phyloP scores from a whole-genome alignment of 2,888 invertebrate genomes.

The Blera fallax region DNA sequence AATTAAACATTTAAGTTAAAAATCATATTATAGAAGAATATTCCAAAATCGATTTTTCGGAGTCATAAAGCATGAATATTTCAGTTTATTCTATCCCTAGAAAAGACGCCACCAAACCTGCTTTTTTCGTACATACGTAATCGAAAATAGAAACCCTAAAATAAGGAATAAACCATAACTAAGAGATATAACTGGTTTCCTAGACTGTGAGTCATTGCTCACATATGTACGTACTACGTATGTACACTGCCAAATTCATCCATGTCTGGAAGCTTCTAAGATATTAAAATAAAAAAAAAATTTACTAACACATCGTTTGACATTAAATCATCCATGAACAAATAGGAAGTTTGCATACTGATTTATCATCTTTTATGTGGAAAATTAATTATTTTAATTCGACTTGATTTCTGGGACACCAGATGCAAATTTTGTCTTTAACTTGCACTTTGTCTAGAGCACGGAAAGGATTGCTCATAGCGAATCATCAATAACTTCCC shows the following conservation, averaged over 20 bases:
- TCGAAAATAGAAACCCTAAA: no score
- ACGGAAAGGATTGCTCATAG: slow-evolving; percentile 11
- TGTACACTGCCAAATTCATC: no score
- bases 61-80: neutral
- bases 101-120: neutral
- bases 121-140: neutral
- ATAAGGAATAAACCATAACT: neutral
- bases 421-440: slow-evolving; percentile 11
- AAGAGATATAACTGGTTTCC: neutral
- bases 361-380: slow-evolving; percentile 18
- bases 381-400: slow-evolving; percentile 24
- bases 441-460: slow-evolving; percentile 18
- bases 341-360: slow-evolving; percentile 41
- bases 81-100: neutral
- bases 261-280: slow-evolving; percentile 19
- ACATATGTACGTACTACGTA: neutral
- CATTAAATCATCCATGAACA: slow-evolving; percentile 1
- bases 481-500: neutral
- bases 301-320: slow-evolving; percentile 15
- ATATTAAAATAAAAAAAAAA: neutral
- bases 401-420: slow-evolving; percentile 8
- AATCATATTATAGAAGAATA: neutral
- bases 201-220: neutral
- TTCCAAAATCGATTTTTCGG: neutral
- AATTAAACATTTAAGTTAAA: neutral